Evolutionary conservation across 1,140 invertebrate genomes (phyloP), one percentile per base, ranked within the genome.

Genomic region (Drosophila ogumai): DNA sequence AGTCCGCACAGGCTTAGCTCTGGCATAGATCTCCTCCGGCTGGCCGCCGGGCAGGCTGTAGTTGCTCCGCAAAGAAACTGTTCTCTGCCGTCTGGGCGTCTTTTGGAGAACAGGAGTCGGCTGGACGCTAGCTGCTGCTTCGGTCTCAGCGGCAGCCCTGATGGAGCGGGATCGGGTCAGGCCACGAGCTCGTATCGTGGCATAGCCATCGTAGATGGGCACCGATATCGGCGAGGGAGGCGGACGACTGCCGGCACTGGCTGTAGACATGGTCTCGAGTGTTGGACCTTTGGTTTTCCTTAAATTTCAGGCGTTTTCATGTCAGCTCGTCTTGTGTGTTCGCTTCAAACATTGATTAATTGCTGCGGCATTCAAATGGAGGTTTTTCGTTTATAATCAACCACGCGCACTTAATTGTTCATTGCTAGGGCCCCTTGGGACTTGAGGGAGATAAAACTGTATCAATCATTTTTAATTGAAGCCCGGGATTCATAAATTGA

Each of bases 131-230:
- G 78, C 64, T n/a, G 82, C 87, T 4, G 79, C 84, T 43, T 91
- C 90, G 13, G 82, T 78, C 54, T 72, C 86, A 25, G 87, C 84
- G 0, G 91, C 85, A 28, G 91, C 91, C 12, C 93, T 75, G 55
- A 92, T 92, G 17, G 91, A 92, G 64, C 93, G 93, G 88, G 93
- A 94, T 71, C 94, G 93, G 32, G 93, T 94, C 6, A 92, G 36
- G 2, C 92, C 92, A 9, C 92, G 77, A 12, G 95, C 94, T 61
- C 96, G 93, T 64, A 97, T 96, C 1, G 96, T 97, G 44, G 96
- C 96, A 92, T 96, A 97, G 43, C 96, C 96, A 91, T 97, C 96
- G 91, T 96, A 95, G 15, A 97, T 95, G 44, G 95, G 95, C 61
- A 94, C 95, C 57, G 82, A 47, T 7, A 85, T 94, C 90, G 90